These are phyloP conservation scores for Prochilodus magdalenae DNA, from an alignment of 2,113 vertebrate genomes.

Conservation along the genomic window DNA sequence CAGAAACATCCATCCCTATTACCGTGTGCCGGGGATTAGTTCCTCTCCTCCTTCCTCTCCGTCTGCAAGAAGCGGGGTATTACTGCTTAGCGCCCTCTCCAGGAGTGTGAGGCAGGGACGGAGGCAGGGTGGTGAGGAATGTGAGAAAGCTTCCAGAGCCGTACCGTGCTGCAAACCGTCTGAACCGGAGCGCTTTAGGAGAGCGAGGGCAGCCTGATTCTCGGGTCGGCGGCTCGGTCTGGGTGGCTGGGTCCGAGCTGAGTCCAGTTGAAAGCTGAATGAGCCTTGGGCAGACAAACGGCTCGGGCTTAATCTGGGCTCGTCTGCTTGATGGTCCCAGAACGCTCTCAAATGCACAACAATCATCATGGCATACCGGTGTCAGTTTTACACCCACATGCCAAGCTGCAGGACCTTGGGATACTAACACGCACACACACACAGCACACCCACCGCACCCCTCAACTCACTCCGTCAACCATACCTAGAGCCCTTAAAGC, in stretches of 20 bases:
- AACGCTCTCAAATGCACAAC: constrained; percentile 97
- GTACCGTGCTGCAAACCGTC: not conserved
- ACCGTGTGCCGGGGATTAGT: not conserved
- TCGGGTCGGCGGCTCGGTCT: not conserved
- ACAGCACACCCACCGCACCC: not conserved
- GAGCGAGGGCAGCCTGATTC: not conserved
- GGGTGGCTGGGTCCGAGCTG: not conserved
- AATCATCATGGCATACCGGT: constrained; percentile 95
- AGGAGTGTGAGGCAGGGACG: constrained; percentile 11
- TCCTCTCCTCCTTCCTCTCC: constrained; percentile 18
- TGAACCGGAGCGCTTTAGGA: not conserved
- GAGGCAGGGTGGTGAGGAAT: constrained; percentile 38
- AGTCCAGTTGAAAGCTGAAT: not conserved
- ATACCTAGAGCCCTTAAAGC: too few species aligned
- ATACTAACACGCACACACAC: constrained; percentile 73
- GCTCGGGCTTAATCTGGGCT: constrained; percentile 37
- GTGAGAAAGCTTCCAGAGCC: not conserved
- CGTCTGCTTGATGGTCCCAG: constrained; percentile 69
- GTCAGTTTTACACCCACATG: constrained; percentile 99
- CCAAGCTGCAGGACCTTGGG: constrained; percentile 96
- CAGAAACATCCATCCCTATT: not conserved
- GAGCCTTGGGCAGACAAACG: not conserved
- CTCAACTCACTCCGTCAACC: too few species aligned
- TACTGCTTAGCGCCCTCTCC: constrained; percentile 19
- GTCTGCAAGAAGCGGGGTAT: not conserved